Percentiles rank a stretch among this genome's conserved stretches.
Conservation (phyloP, 2,797 vertebrate species). For the Cuculus canorus region DNA sequence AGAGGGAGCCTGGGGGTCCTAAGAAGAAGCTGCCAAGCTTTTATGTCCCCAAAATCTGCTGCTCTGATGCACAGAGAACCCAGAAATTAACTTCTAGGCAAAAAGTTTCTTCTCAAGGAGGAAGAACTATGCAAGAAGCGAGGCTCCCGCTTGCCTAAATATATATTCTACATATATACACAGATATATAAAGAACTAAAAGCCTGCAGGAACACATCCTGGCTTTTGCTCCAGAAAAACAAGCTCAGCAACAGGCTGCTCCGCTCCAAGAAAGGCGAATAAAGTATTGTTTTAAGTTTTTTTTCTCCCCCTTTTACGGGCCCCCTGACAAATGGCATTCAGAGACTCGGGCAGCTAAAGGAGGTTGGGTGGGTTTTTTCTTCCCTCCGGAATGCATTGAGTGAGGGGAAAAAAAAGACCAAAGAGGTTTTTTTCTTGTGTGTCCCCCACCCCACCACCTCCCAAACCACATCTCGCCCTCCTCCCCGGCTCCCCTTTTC, state of each 20-base stretch:
- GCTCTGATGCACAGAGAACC: neutral
- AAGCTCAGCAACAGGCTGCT: slow-evolving; percentile 4
- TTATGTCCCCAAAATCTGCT: neutral
- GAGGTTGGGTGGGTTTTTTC: neutral
- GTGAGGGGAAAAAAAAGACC: neutral
- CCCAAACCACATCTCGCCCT: too few species aligned
- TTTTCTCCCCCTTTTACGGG: slow-evolving; percentile 47
- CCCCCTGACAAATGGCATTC: slow-evolving; percentile 64
- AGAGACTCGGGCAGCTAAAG: slow-evolving; percentile 32
- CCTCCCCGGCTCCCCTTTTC: too few species aligned
- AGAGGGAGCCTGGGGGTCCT: slow-evolving; percentile 32
- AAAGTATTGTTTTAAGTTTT: slow-evolving; percentile 41
- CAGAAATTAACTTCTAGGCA: neutral
- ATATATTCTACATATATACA: neutral
- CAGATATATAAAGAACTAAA: neutral
- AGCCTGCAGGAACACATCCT: neutral
- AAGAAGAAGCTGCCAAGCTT: neutral
- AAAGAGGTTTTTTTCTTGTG: neutral
- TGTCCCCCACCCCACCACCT: neutral
- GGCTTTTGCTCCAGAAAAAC: neutral
- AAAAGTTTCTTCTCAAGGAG: slow-evolving; percentile 14
- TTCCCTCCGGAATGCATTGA: neutral
- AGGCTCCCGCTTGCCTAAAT: neutral
- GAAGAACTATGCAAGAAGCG: neutral
- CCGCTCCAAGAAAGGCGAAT: neutral